Base-by-base conservation (phyloP, 2,113 vertebrate species). In the Rhea pennata region DNA sequence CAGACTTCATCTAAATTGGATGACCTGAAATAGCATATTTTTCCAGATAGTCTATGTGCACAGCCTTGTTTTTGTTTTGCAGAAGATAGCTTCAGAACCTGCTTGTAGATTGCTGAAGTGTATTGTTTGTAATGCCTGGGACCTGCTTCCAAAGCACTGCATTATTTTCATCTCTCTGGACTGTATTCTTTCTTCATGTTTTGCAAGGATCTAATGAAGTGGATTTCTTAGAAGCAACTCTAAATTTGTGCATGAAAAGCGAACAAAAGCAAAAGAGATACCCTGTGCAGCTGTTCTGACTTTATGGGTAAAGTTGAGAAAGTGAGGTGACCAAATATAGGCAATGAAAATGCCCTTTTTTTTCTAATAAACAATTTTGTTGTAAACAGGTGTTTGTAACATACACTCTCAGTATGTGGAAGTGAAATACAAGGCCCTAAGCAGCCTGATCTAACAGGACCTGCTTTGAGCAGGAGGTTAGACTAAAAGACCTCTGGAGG, bases 21-120 rank as follows among this genome's bases (percentile, higher is more conserved):
- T 91, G 73, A 82, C 20, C 74, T 73, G n/a, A 95, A 93, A 87
- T 56, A 78, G 67, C 69, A 69, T 10, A 51, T 90, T 95, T 95
- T 93, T 39, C 15, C 79, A 90, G 74, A 50, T 8, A 58, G 59
- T 15, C 54, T 59, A 1, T 71, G 13, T 42, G 14, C 2, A 1
- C 33, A 64, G 27, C n/a, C 65, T 93, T 27, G 8, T 77, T 91
- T 78, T 91, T 85, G 51, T 36, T 84, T 87, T 29, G 44, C 48
- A 90, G 44, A 76, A 88, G 33, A 8, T 73, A 84, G n/a, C 81
- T 95, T 96, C 73, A 90, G 46, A 88, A 88, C 82, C 11, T 71
- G 20, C 42, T 26, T 31, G n/a, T 58, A 85, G 48, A 26, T 95
- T 91, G 48, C 58, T 71, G 39, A 78, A 23, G 5, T 71, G 39